Percentiles rank a stretch among this genome's conserved stretches.
Conservation (phyloP, 2,113 vertebrate genomes). For the Ammodytes dubius region DNA sequence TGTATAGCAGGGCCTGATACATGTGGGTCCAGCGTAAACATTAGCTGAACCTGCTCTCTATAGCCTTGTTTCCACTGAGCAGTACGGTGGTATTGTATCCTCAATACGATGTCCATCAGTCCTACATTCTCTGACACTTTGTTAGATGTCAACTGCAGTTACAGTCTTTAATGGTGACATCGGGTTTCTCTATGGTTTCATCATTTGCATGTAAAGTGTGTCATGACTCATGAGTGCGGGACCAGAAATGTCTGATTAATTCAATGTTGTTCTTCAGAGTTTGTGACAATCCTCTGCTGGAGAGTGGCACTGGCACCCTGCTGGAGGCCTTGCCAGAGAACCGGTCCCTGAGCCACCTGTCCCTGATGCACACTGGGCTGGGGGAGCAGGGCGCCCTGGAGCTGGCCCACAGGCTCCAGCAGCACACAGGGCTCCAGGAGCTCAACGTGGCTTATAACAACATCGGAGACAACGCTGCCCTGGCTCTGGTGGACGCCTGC, state of each 20-base stretch:
- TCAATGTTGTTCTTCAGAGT: constrained; percentile 80
- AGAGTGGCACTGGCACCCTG: constrained; percentile 83
- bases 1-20: no score
- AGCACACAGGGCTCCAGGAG: constrained; percentile 87
- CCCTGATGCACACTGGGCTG: constrained; percentile 91
- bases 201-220: not conserved
- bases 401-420: constrained; percentile 84
- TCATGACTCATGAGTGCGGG: not conserved
- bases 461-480: constrained; percentile 88
- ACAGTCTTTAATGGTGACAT: not conserved
- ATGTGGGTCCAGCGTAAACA: no score
- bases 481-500: constrained; percentile 90
- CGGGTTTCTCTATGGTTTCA: not conserved
- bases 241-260: not conserved
- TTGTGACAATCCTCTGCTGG: constrained; percentile 89
- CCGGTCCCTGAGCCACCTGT: constrained; percentile 87
- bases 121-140: not conserved
- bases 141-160: not conserved
- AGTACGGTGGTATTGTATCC: not conserved
- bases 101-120: not conserved
- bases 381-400: constrained; percentile 85
- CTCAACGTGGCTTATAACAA: constrained; percentile 95
- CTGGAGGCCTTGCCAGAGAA: constrained; percentile 88
- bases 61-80: no score
- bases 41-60: no score